phyloP scores from a whole-genome alignment of 2,113 vertebrate genomes.

The Pseudois nayaur region DNA sequence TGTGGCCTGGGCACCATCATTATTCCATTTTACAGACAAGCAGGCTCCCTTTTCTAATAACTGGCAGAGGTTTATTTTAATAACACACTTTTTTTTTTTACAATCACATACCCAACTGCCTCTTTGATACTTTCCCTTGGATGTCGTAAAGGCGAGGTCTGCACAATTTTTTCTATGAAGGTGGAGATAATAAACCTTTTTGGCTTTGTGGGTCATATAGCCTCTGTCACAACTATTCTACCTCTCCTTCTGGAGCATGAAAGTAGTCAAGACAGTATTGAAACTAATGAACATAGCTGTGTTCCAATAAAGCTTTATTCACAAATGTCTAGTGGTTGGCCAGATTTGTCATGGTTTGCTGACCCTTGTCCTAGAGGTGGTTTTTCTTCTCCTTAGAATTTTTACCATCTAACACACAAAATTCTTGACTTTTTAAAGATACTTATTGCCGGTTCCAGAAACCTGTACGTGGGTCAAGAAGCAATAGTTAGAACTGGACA shows the following conservation, averaged over 20 bases:
- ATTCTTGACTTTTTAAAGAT: neutral
- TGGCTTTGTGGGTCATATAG: neutral
- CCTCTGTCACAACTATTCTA: neutral
- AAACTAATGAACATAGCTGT: neutral
- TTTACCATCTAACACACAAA: neutral
- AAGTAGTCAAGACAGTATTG: neutral
- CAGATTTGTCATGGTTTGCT: neutral
- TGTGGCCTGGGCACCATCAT: no score
- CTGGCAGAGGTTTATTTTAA: neutral
- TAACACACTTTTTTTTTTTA: neutral
- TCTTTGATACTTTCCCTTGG: neutral
- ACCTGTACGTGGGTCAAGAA: neutral
- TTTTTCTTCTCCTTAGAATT: neutral
- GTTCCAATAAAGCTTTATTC: conserved; percentile 19
- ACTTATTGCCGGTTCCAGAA: neutral
- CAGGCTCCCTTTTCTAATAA: neutral
- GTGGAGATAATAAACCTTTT: neutral
- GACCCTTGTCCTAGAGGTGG: neutral
- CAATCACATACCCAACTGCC: neutral
- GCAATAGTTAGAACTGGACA: neutral
- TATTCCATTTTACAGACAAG: conserved; percentile 14
- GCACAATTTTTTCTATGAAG: neutral
- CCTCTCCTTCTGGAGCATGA: neutral
- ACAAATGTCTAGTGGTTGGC: neutral
- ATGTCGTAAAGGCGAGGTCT: neutral